phyloP scores from a whole-genome alignment of 2,888 invertebrate species.

The Agrilus mali region DNA sequence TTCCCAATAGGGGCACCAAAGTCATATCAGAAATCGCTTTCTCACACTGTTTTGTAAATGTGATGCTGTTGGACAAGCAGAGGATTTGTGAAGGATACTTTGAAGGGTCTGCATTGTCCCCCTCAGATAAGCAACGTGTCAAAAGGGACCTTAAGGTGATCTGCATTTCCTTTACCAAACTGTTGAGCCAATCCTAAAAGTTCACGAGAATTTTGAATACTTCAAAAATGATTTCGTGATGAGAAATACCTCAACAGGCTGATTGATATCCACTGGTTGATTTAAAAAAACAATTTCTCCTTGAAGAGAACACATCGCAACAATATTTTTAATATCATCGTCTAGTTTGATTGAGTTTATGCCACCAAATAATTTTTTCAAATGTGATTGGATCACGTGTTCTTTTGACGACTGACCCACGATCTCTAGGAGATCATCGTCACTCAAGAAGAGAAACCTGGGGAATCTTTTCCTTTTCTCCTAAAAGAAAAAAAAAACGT shows the following conservation, averaged over 20 bases:
- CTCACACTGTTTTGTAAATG: slow-evolving; percentile 77
- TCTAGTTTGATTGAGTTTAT: slow-evolving; percentile 63
- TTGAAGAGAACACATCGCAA: slow-evolving; percentile 60
- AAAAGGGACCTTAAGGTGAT: slow-evolving; percentile 59
- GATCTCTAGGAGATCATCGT: slow-evolving; percentile 93
- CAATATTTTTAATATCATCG: slow-evolving; percentile 34
- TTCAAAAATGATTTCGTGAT: neutral
- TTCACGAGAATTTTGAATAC: neutral
- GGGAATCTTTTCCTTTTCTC: slow-evolving; percentile 91
- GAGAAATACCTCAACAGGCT: slow-evolving; percentile 58
- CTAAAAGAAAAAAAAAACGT: slow-evolving; percentile 44
- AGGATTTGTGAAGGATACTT: slow-evolving; percentile 68
- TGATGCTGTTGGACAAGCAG: slow-evolving; percentile 71
- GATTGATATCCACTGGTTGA: slow-evolving; percentile 55
- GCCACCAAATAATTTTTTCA: slow-evolving; percentile 93
- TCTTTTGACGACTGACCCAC: slow-evolving; percentile 87
- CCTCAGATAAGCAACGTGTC: slow-evolving; percentile 40
- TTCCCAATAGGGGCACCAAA: slow-evolving; percentile 38
- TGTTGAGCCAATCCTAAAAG: slow-evolving; percentile 59
- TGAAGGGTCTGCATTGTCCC: slow-evolving; percentile 43
- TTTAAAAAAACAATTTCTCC: slow-evolving; percentile 60
- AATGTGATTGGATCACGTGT: slow-evolving; percentile 80
- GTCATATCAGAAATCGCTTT: slow-evolving; percentile 58
- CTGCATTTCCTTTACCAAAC: slow-evolving; percentile 74
- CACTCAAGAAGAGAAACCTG: slow-evolving; percentile 91